A percentile compares a stretch with the other conserved stretches of the same genome.
These are phyloP conservation scores for Andrena hattorfiana DNA, from an alignment of 2,888 invertebrate species.

Conservation along the genomic window DNA sequence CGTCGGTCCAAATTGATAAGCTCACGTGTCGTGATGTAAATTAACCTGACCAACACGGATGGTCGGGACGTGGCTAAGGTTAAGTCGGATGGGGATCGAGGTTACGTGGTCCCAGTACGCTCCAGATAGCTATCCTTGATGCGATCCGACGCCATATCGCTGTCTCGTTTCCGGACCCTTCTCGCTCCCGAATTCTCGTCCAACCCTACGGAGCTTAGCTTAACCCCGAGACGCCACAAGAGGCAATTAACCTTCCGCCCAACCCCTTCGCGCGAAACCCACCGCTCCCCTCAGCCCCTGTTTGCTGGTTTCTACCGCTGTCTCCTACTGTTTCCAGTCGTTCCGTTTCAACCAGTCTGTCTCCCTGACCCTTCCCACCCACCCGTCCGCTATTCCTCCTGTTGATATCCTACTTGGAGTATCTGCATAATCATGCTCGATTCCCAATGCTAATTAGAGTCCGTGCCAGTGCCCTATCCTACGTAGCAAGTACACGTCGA, in stretches of 20 bases:
- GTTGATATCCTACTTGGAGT: constrained; percentile 78
- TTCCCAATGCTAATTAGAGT: constrained; percentile 84
- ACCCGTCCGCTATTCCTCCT: constrained; percentile 66
- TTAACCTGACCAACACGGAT: constrained; percentile 71
- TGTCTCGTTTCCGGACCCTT: constrained; percentile 51
- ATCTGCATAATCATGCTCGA: constrained; percentile 83
- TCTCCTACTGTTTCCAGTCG: constrained; percentile 52
- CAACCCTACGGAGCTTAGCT: constrained; percentile 77
- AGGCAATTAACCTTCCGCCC: constrained; percentile 83
- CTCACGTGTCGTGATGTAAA: constrained; percentile 76
- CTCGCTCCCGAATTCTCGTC: constrained; percentile 59
- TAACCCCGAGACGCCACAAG: constrained; percentile 80
- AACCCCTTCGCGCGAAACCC: constrained; percentile 73
- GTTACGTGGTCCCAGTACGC: constrained; percentile 71
- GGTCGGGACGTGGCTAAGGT: constrained; percentile 73
- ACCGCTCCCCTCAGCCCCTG: constrained; percentile 43
- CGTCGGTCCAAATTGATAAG: constrained; percentile 71
- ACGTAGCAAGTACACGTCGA: constrained; percentile 79
- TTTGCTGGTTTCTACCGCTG: constrained; percentile 50
- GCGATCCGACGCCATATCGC: constrained; percentile 65
- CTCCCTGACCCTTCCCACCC: constrained; percentile 35
- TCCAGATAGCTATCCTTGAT: constrained; percentile 74
- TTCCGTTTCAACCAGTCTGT: constrained; percentile 46
- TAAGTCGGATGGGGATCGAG: constrained; percentile 75
- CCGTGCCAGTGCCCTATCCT: constrained; percentile 68